Conservation (phyloP, 2,888 invertebrate genomes). For the Lasioglossum oenotherae region DNA sequence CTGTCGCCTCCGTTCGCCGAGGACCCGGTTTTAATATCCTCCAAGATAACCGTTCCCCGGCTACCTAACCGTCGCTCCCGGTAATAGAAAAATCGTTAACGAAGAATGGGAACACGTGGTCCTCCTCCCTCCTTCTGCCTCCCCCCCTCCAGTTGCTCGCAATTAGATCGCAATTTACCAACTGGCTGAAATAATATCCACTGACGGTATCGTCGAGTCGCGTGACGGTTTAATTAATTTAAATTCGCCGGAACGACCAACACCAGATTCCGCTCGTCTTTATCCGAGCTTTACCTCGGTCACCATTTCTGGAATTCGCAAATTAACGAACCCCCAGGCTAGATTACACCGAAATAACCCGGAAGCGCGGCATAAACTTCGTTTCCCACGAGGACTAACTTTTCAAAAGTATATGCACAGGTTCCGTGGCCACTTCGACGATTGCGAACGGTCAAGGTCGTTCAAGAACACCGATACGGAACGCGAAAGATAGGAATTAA, state of each 20-base stretch:
- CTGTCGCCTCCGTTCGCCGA: conserved; percentile 15
- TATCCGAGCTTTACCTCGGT: neutral
- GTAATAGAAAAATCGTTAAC: neutral
- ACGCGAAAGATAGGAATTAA: too few relatives aligned
- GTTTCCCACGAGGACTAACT: too few relatives aligned
- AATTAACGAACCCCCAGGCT: neutral
- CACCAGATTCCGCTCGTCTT: neutral
- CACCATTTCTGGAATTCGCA: neutral
- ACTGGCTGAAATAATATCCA: neutral
- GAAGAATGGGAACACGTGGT: neutral
- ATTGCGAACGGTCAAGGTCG: too few relatives aligned
- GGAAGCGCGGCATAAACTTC: neutral
- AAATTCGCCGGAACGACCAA: neutral
- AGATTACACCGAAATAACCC: neutral
- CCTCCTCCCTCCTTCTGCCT: neutral
- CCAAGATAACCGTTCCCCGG: neutral
- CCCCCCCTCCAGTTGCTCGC: neutral
- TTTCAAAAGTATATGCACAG: too few relatives aligned
- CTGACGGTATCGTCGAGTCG: neutral
- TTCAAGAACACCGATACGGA: too few relatives aligned
- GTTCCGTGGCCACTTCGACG: too few relatives aligned
- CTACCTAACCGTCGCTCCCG: neutral
- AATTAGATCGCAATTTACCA: neutral
- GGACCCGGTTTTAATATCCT: neutral
- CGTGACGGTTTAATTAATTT: neutral